These are phyloP conservation scores for Aphrophora alni DNA, from an alignment of 2,888 invertebrate species.

Conservation along the genomic window DNA sequence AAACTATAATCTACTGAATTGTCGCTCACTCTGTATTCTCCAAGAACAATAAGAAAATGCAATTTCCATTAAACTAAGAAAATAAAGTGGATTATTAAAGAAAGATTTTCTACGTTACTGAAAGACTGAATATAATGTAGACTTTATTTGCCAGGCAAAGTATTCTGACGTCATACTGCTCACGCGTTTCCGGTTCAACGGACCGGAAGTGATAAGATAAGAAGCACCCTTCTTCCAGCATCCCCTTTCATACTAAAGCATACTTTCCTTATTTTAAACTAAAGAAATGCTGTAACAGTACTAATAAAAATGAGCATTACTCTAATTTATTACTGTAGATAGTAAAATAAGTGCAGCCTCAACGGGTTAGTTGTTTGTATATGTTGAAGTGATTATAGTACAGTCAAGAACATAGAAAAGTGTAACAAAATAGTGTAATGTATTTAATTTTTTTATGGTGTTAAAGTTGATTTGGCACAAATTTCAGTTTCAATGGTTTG, in stretches of 20 bases:
- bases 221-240: background rate
- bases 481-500: too few species aligned
- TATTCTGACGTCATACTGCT: background rate
- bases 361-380: too few species aligned
- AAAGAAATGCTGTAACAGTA: background rate
- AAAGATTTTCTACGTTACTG: too few species aligned
- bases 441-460: too few species aligned
- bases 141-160: background rate
- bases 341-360: background rate
- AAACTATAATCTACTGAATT: too few species aligned
- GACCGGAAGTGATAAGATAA: conserved; percentile 9
- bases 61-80: too few species aligned
- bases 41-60: too few species aligned
- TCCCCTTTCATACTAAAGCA: background rate
- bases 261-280: background rate
- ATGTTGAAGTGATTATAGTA: background rate
- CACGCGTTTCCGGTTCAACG: conserved; percentile 4
- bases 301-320: background rate
- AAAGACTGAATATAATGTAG: background rate
- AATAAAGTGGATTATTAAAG: too few species aligned
- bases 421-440: too few species aligned
- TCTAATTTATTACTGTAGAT: background rate
- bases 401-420: too few species aligned
- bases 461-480: too few species aligned
- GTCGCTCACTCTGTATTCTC: too few species aligned